Base-by-base conservation (phyloP, 1,140 invertebrate species). In the Leptinotarsa undecemlineata region DNA sequence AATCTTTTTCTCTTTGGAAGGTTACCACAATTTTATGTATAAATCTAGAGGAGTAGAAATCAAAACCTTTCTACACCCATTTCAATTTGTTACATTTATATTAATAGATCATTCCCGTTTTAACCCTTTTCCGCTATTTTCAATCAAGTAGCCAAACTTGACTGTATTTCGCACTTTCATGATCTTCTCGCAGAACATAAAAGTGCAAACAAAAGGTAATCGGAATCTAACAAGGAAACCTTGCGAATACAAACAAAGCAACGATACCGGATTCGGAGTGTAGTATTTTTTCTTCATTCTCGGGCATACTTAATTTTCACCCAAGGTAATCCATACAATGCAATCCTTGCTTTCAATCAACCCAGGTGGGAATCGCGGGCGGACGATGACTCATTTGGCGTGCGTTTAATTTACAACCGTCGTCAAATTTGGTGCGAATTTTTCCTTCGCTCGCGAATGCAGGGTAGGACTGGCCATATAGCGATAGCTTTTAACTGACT, bases 181-280 rank as follows among this genome's bases (percentile, higher is more conserved):
- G 33, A 42, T 8, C 33, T 11, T 42, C 33, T 42, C 33, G 33
- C 33, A 42, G 11, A 8, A 42, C 33, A 8, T 42, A 42, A 42
- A 42, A 42, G 33, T 42, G 33, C 33, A 42, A 42, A 42, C 33
- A 57, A 19, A 57, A 57, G 51, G 51, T 57, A 57, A 57, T 57
- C 17, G 51, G 51, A 57, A 19, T 57, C 51, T 57, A 42, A 42
- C 6, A 19, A 57, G 17, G 51, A 57, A 57, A 57, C 51, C 51
- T 57, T 57, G 51, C 51, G n/a, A 57, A 57, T 19, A 57, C 51
- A 57, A 57, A 57, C 51, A 57, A 57, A 57, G 51, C 51, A 57
- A 1, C 51, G 51, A 8, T 5, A 57, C n/a, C n/a, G 51, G 15
- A 57, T 57, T 42, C 33, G 33, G 33, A 42, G 33, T 42, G 33